phyloP scores from a whole-genome alignment of 1,140 invertebrate genomes.

The roundworm (Caenorhabditis elegans) region DNA sequence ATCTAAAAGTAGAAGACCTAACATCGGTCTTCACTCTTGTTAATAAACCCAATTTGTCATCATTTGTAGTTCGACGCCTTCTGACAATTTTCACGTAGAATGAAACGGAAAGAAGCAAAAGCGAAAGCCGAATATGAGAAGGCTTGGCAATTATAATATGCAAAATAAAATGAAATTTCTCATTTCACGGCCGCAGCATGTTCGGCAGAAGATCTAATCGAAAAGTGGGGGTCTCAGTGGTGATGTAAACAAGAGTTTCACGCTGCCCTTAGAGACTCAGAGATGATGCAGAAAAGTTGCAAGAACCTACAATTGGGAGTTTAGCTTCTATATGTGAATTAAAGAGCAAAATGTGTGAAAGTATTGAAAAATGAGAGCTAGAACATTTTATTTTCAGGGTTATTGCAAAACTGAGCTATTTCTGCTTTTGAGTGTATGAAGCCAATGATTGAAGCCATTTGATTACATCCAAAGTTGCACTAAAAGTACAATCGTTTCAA shows the following conservation, averaged over 20 bases:
- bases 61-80: neutral
- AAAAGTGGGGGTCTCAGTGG: neutral
- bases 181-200: neutral
- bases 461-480: too few species aligned
- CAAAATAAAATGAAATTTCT: neutral
- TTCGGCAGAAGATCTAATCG: slow-evolving; percentile 22
- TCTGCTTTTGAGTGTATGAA: too few species aligned
- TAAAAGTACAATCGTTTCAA: too few species aligned
- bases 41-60: slow-evolving; percentile 24
- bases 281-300: neutral
- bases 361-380: too few species aligned
- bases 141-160: slow-evolving; percentile 7
- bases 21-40: neutral
- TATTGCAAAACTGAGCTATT: too few species aligned
- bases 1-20: neutral
- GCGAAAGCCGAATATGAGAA: neutral
- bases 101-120: neutral
- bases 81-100: slow-evolving; percentile 17
- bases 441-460: too few species aligned
- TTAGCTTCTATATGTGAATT: neutral
- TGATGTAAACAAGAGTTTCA: slow-evolving; percentile 23
- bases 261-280: neutral
- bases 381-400: too few species aligned
- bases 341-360: neutral
- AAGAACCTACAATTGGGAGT: neutral